Evolutionary conservation across 2,113 vertebrate genomes (phyloP).

Genomic region (cattle (Bos taurus)): DNA sequence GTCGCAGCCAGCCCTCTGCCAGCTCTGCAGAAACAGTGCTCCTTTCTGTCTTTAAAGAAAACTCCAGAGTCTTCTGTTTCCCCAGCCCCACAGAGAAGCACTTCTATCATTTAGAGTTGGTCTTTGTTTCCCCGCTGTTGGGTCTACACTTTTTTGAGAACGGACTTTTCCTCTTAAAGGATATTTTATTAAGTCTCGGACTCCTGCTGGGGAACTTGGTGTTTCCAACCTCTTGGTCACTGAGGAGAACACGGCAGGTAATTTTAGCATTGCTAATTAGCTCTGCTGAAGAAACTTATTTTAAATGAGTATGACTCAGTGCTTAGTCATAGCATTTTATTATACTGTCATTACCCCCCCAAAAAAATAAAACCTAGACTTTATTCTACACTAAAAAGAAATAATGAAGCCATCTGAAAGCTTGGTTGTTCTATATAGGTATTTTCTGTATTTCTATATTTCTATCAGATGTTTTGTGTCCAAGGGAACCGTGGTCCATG

Average conservation of each 20-base stretch:
- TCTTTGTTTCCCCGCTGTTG: background rate
- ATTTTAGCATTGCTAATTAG: slow-evolving; percentile 68
- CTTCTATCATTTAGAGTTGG: rapidly evolving
- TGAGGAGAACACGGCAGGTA: slow-evolving; percentile 28
- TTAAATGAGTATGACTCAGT: slow-evolving; percentile 72
- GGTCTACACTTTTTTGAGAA: background rate
- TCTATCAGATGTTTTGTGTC: background rate
- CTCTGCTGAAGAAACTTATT: slow-evolving; percentile 61
- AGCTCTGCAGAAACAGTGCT: background rate
- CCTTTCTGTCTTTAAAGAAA: background rate
- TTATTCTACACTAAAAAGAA: slow-evolving; percentile 41
- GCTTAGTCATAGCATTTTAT: slow-evolving; percentile 70
- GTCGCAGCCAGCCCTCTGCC: rapidly evolving
- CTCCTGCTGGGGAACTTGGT: background rate
- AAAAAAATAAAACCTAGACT: background rate
- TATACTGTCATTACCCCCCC: slow-evolving; percentile 61
- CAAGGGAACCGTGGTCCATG: background rate
- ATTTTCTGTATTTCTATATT: background rate
- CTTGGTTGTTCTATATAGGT: background rate
- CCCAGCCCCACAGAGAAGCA: no score
- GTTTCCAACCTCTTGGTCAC: slow-evolving; percentile 7
- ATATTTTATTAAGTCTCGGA: background rate
- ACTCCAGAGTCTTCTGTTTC: background rate
- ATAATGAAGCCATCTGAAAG: slow-evolving; percentile 20
- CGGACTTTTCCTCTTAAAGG: background rate